Base-by-base conservation (phyloP, 2,797 vertebrate genomes). In the Rhinogobio ventralis region DNA sequence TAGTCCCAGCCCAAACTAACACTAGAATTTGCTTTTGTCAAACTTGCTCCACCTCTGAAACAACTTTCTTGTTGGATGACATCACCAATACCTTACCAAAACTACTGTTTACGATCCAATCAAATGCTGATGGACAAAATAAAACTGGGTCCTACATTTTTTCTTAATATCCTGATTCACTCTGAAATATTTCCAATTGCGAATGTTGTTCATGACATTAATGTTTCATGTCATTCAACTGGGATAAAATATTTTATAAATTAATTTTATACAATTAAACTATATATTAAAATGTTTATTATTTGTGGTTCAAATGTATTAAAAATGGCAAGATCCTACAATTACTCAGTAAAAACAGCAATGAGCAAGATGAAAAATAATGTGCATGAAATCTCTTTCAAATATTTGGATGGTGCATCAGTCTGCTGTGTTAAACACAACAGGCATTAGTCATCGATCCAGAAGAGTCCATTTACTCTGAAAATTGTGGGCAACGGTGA, bases 401-500 rank as follows among this genome's bases (percentile, higher is more conserved):
- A 55, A 81, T 55, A 25, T 69, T 42, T 42, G 66, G 64, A 69
- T 19, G 66, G 5, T 6, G 15, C 79, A 39, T 36, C 20, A 51
- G 62, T 15, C 78, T n/a, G 4, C 20, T 33, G 45, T 68, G 45
- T 33, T 30, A 53, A 33, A 51, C 23, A 53, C 45, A 10, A 20
- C n/a, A 49, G 13, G 23, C n/a, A 75, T 81, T 77, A 76, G 62
- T 84, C 23, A 86, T 68, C 42, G 25, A 66, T 62, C 42, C 5
- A 57, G 30, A 71, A 72, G 42, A 25, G 60, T 42, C 20, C 17
- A 69, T 80, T 81, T 77, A 62, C 57, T 74, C 45, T 5, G n/a
- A 68, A 60, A 86, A 72, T 45, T 66, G 60, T 78, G 79, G n/a
- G 71, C 7, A 42, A 62, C 15, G 25, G 19, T n/a, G 66, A 87